Percentiles rank a stretch among this genome's conserved stretches.
Evolutionary conservation across 2,888 invertebrate genomes (phyloP).

Genomic region (Sesia apiformis): DNA sequence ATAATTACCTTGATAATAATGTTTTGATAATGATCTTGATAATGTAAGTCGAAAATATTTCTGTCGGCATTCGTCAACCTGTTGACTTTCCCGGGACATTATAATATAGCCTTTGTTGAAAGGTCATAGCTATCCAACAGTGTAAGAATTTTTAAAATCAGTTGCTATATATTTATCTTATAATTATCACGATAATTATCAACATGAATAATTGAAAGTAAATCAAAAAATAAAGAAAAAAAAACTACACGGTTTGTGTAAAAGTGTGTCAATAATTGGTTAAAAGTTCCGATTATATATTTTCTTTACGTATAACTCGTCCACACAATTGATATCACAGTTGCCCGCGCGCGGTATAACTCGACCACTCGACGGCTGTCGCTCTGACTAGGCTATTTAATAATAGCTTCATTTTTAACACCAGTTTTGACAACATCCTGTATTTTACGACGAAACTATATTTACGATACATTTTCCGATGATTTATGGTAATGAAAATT

Average conservation of each 20-base stretch:
- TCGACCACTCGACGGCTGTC: constrained; percentile 20
- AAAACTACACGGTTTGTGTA: constrained; percentile 20
- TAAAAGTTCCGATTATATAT: constrained; percentile 15
- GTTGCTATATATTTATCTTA: no score
- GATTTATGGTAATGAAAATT: no score
- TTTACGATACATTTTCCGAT: no score
- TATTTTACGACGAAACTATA: background rate
- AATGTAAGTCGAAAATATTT: no score
- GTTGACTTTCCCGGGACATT: no score
- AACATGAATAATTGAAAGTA: background rate
- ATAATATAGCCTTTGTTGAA: no score
- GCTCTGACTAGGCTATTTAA: constrained; percentile 54
- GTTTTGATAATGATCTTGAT: no score
- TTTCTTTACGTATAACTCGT: constrained; percentile 8
- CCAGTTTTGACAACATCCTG: constrained; percentile 2
- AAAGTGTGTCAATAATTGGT: constrained; percentile 8
- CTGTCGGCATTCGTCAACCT: no score
- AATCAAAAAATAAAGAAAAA: background rate
- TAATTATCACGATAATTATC: no score
- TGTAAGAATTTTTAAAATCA: no score
- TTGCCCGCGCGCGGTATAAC: constrained; percentile 31
- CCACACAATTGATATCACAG: constrained; percentile 43
- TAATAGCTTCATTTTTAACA: constrained; percentile 2
- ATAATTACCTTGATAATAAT: no score
- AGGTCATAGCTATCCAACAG: no score